Percentiles rank a stretch among this genome's conserved stretches.
Conservation (phyloP, 2,888 invertebrate species). For the Cheilosia scutellata region DNA sequence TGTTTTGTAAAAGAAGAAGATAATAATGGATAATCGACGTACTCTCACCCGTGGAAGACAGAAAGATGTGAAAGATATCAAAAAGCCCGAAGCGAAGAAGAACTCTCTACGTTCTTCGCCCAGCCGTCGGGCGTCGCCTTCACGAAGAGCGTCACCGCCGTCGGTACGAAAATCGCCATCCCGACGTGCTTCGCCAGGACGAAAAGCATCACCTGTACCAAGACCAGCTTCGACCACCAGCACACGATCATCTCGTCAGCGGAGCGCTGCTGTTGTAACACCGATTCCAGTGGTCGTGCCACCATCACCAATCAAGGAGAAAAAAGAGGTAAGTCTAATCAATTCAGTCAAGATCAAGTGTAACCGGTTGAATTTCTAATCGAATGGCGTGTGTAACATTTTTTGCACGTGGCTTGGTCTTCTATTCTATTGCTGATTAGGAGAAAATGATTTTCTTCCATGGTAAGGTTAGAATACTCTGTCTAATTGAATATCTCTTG, state of each 20-base stretch:
- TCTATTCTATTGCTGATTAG: not conserved
- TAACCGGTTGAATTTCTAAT: slow-evolving; percentile 40
- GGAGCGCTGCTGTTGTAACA: slow-evolving; percentile 74
- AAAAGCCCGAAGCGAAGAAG: slow-evolving; percentile 49
- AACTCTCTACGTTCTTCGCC: slow-evolving; percentile 42
- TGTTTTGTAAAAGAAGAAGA: slow-evolving; percentile 11
- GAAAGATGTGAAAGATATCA: slow-evolving; percentile 33
- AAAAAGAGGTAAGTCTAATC: slow-evolving; percentile 78
- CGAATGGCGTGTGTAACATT: not conserved
- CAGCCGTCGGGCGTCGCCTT: slow-evolving; percentile 74
- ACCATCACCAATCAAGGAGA: slow-evolving; percentile 80
- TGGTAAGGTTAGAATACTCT: slow-evolving; percentile 16
- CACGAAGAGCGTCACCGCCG: slow-evolving; percentile 80
- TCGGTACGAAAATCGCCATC: slow-evolving; percentile 85
- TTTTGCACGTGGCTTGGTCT: not conserved
- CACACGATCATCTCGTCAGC: slow-evolving; percentile 55
- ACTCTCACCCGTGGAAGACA: slow-evolving; percentile 75
- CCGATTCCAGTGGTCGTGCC: slow-evolving; percentile 72
- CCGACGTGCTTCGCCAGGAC: slow-evolving; percentile 85
- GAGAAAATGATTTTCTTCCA: not conserved
- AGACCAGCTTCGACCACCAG: slow-evolving; percentile 56
- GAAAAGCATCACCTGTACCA: slow-evolving; percentile 81
- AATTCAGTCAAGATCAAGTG: slow-evolving; percentile 24
- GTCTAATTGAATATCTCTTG: slow-evolving; percentile 53
- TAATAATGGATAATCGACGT: slow-evolving; percentile 77